Percentiles rank a stretch among this genome's conserved stretches.
These are phyloP conservation scores for Trichogramma pretiosum DNA, from an alignment of 1,140 invertebrate genomes.

Conservation along the genomic window DNA sequence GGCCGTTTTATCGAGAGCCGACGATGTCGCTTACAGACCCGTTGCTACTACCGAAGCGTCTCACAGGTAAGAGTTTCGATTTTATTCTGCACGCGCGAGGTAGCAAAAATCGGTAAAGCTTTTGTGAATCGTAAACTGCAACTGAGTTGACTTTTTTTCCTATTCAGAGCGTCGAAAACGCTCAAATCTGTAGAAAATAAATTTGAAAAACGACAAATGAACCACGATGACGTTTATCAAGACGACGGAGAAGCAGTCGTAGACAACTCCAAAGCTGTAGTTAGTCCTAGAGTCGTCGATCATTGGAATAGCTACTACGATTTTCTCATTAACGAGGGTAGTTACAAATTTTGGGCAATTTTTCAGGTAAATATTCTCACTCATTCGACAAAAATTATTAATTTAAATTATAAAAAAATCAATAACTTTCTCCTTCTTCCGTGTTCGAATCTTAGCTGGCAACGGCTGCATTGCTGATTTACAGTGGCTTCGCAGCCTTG, in stretches of 20 bases:
- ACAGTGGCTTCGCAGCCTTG: conserved; percentile 72
- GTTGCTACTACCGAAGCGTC: conserved; percentile 26
- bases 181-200: too few species aligned
- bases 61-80: conserved; percentile 32
- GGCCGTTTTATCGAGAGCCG: conserved; percentile 6
- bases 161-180: too few species aligned
- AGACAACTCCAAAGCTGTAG: conserved; percentile 8
- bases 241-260: conserved; percentile 25
- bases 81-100: too few species aligned
- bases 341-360: conserved; percentile 78
- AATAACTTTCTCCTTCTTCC: neutral
- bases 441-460: conserved; percentile 49
- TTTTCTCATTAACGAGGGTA: conserved; percentile 75
- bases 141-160: too few species aligned
- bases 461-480: conserved; percentile 66
- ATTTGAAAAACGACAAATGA: conserved; percentile 9
- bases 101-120: too few species aligned
- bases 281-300: conserved; percentile 35
- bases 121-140: too few species aligned
- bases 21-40: conserved; percentile 17
- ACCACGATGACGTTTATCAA: conserved; percentile 16
- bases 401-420: neutral
- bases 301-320: conserved; percentile 71
- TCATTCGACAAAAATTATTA: neutral
- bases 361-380: conserved; percentile 67